phyloP scores from a whole-genome alignment of 2,113 vertebrate genomes.

The Shinisaurus crocodilurus region DNA sequence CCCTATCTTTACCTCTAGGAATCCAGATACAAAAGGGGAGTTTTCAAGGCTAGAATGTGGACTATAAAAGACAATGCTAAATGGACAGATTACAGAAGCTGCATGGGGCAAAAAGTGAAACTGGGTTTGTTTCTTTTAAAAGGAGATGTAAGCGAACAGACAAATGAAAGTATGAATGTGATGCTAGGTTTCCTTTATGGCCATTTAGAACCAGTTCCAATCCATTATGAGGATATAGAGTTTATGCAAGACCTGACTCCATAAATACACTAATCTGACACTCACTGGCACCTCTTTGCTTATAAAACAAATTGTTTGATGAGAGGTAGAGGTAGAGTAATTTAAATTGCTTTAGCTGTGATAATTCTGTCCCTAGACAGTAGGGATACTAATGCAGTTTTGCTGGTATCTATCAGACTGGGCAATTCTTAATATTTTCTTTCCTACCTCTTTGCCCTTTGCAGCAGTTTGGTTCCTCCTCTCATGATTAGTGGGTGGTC shows the following conservation, averaged over 20 bases:
- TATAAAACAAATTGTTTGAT: neutral
- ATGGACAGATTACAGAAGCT: neutral
- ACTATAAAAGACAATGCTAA: neutral
- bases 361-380: neutral
- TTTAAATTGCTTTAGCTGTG: neutral
- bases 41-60: neutral
- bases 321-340: neutral
- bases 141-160: neutral
- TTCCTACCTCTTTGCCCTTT: neutral
- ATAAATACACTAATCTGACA: neutral
- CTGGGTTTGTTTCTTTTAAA: neutral
- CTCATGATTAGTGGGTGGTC: neutral
- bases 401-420: no score
- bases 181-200: neutral
- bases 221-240: neutral
- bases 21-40: neutral
- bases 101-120: neutral
- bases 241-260: neutral
- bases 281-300: neutral
- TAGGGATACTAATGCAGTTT: neutral
- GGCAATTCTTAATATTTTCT: neutral
- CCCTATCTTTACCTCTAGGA: neutral
- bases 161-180: neutral
- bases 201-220: neutral
- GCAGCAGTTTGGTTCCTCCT: neutral